Evolutionary conservation across 2,888 invertebrate genomes (phyloP).

Genomic region (Halictus ligatus): DNA sequence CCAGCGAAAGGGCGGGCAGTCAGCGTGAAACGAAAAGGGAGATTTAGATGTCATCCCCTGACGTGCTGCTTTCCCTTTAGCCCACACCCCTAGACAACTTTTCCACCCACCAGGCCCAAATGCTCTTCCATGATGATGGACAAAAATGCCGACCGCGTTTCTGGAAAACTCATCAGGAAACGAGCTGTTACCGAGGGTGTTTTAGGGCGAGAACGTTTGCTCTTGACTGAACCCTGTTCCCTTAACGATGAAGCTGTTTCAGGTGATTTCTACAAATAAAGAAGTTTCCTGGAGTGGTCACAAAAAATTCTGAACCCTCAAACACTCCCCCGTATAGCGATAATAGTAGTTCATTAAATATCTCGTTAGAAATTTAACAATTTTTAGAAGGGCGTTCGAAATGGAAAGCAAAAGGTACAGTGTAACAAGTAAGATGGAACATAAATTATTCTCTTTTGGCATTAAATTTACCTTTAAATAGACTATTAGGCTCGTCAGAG

Average conservation of each 20-base stretch:
- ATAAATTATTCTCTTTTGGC: no score
- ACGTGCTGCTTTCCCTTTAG: slow-evolving; percentile 75
- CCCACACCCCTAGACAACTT: slow-evolving; percentile 63
- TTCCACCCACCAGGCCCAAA: slow-evolving; percentile 56
- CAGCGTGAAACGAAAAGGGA: slow-evolving; percentile 80
- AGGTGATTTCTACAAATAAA: background rate
- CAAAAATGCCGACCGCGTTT: slow-evolving; percentile 68
- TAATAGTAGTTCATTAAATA: background rate
- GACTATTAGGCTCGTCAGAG: background rate
- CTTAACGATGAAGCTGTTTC: slow-evolving; percentile 3
- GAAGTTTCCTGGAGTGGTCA: background rate
- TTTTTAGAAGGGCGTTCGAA: background rate
- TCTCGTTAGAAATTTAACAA: background rate
- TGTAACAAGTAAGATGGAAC: no score
- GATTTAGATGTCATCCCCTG: slow-evolving; percentile 84
- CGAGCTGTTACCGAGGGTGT: slow-evolving; percentile 23
- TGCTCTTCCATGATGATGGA: slow-evolving; percentile 72
- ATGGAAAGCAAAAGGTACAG: background rate
- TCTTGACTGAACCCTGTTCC: background rate
- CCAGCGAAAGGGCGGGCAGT: slow-evolving; percentile 82
- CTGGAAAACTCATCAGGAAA: slow-evolving; percentile 48
- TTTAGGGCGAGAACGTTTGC: background rate
- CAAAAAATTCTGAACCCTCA: background rate
- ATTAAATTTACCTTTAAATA: background rate
- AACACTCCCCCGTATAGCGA: background rate